Base-by-base conservation (phyloP, 2,888 invertebrate species). In the Lasioglossum leucozonium region DNA sequence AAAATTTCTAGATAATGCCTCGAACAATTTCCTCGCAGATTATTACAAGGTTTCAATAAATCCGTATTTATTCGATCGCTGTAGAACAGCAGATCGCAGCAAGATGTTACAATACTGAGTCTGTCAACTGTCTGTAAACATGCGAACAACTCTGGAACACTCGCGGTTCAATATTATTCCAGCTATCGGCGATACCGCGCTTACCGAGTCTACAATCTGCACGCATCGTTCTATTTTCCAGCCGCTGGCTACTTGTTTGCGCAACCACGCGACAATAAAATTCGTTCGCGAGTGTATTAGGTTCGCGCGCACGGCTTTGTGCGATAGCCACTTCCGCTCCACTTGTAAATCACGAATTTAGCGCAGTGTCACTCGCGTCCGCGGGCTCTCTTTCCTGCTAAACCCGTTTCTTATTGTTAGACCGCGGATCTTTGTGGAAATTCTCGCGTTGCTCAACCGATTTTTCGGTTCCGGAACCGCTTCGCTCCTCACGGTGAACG, bases 321-420 rank as follows among this genome's bases (percentile, higher is more conserved):
- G 89, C 90, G 89, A 90, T 91, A 90, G 86, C 87, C 85, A 85
- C 91, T 92, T 91, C 91, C 91, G 91, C 84, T 91, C 91, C 85
- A 91, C 87, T 92, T 91, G 78, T 88, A 89, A 88, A 87, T 89
- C 86, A 89, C 81, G 87, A 88, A 90, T 89, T 90, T 90, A 84
- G 82, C 82, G 55, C 84, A 79, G 72, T 72, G 74, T 77, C 77
- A 34, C 40, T 75, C 44, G 67, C 10, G 47, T 75, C 67, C 47
- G 62, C 42, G 47, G 51, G 51, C 40, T 67, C 40, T 67, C 30
- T 65, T 72, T 47, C 71, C 55, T 22, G 22, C 22, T 2, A 37
- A 74, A 67, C 47, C 30, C 10, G 40, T 72, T 16, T 58, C 62
- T 75, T 58, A 58, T 26, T 51, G 8, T 51, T 51, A 51, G 8